Conservation (phyloP, 2,797 vertebrate species). For the Natrix natrix region DNA sequence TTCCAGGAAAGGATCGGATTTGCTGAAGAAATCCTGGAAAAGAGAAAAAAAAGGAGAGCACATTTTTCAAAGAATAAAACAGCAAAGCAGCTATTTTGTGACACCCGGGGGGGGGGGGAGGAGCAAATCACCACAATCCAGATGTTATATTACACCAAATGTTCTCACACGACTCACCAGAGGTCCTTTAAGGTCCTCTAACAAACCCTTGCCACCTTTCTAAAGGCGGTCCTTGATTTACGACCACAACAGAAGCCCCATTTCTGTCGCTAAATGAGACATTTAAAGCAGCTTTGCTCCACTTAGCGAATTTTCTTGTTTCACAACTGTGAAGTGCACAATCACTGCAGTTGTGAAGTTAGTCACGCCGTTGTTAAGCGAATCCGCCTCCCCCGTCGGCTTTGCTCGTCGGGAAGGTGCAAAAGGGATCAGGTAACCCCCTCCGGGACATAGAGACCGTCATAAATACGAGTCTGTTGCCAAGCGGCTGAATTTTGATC, state of each 20-base stretch:
- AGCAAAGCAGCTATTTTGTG: no score
- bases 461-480: neutral
- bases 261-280: neutral
- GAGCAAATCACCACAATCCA: no score
- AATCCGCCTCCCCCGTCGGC: neutral
- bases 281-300: no score
- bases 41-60: neutral
- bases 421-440: no score
- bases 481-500: neutral
- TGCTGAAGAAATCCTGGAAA: conserved; percentile 69
- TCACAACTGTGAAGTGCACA: neutral
- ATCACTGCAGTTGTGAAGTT: no score
- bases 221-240: neutral
- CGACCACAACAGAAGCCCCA: neutral
- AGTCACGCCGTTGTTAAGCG: neutral
- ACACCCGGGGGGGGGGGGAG: rapidly evolving
- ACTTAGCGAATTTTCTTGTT: neutral
- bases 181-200: neutral
- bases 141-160: no score
- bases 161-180: neutral
- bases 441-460: neutral
- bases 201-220: neutral
- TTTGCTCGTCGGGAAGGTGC: neutral
- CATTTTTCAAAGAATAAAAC: neutral
- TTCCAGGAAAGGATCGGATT: conserved; percentile 71